Base-by-base conservation (phyloP, 37 sponge, comb jelly and placozoan species). In the Aplysina aerophoba region DNA sequence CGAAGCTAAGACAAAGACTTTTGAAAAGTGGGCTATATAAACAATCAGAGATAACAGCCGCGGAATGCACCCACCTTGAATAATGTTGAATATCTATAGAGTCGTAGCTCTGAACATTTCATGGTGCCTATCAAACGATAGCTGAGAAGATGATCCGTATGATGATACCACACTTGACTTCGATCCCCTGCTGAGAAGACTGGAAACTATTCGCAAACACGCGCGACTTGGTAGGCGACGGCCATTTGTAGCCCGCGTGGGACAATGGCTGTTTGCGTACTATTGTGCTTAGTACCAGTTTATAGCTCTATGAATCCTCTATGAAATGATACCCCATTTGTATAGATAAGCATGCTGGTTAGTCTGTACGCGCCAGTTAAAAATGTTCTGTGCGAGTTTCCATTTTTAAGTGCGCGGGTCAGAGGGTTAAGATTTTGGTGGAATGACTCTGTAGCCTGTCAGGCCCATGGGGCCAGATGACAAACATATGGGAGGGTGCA, bases 81-180 rank as follows among this genome's bases (percentile, higher is more conserved):
- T 57, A 57, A 57, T 17, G 59, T 57, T 57, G 59, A 57, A 57
- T 57, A 57, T 57, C 59, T 57, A 57, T 17, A 17, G 59, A 57
- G 27, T 65, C 13, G 66, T 20, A 65, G 22, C 66, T 65, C 22
- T 11, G 66, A 65, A 16, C 66, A 65, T 20, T 65, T 16, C 12
- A 16, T 65, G 66, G 30, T 20, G 22, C 22, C 66, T 65, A 65
- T 65, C 66, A 65, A 65, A 65, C 22, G 13, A 65, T 65, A 65
- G 66, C 66, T 65, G 22, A 11, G 66, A 16, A 16, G 66, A 65
- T 65, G 27, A 65, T 25, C 66, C 27, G 27, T 16, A 65, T 8
- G 22, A 65, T 65, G 66, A 65, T 65, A 65, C 66, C 66, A 65
- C 22, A 65, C 66, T 20, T 65, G 19, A 65, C 66, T 65, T 65